phyloP scores from a whole-genome alignment of 1,140 invertebrate species.

The Nilaparvata lugens region DNA sequence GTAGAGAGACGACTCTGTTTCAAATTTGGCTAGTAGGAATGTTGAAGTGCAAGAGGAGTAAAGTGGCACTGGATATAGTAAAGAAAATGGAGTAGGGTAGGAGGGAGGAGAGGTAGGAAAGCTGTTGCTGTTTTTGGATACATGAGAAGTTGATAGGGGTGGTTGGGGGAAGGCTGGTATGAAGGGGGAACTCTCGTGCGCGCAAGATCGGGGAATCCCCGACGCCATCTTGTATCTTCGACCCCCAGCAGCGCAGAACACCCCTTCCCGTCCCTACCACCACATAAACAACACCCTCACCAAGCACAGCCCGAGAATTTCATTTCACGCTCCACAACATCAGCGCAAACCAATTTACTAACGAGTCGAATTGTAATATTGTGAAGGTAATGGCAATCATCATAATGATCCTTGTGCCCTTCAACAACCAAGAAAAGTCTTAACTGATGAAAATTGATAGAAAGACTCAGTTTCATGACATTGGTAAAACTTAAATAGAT shows the following conservation, averaged over 20 bases:
- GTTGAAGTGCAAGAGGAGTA: slow-evolving; percentile 4
- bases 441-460: too few relatives aligned
- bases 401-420: too few relatives aligned
- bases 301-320: slow-evolving; percentile 2
- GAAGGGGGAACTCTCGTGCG: neutral
- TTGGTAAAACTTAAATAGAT: too few relatives aligned
- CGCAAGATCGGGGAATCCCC: slow-evolving; percentile 9
- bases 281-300: slow-evolving; percentile 12
- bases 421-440: too few relatives aligned
- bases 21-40: too few relatives aligned
- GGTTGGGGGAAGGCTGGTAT: slow-evolving; percentile 34
- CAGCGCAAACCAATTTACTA: slow-evolving; percentile 31
- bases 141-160: neutral
- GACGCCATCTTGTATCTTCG: slow-evolving; percentile 12
- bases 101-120: neutral
- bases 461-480: too few relatives aligned
- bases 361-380: neutral
- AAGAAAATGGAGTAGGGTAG: slow-evolving; percentile 26
- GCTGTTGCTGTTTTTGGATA: too few relatives aligned
- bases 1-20: too few relatives aligned
- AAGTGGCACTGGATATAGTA: slow-evolving; percentile 1
- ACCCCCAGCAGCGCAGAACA: too few relatives aligned
- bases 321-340: slow-evolving; percentile 13
- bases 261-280: too few relatives aligned
- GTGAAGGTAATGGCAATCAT: too few relatives aligned